Conservation (phyloP, 2,888 invertebrate genomes). For the Prosapia bicincta region DNA sequence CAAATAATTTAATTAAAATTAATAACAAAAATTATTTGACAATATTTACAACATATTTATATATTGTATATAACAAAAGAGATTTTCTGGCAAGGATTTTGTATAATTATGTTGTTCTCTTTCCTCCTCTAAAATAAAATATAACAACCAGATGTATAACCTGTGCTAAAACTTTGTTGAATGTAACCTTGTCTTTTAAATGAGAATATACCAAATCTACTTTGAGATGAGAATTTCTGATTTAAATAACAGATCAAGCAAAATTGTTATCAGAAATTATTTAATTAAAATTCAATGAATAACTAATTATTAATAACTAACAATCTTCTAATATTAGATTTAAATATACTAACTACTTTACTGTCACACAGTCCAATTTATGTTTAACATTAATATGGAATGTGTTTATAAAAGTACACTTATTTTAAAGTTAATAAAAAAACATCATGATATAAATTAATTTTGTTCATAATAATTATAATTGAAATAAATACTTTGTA, state of each 20-base stretch:
- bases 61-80: background rate
- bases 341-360: background rate
- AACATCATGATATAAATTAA: background rate
- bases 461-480: background rate
- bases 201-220: background rate
- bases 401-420: background rate
- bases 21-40: slow-evolving; percentile 19
- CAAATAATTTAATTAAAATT: slow-evolving; percentile 29
- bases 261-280: background rate
- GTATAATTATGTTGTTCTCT: too few relatives aligned
- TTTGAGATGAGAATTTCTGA: background rate
- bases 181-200: background rate
- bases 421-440: background rate
- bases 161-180: background rate
- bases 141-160: background rate
- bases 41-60: background rate
- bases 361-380: background rate
- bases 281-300: background rate
- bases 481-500: background rate
- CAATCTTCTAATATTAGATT: background rate
- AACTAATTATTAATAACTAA: background rate
- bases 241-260: background rate
- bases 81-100: background rate
- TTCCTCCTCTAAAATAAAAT: background rate
- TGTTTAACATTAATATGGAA: background rate